Conservation (phyloP, 1,140 invertebrate genomes). For the Saxidomus purpurata region DNA sequence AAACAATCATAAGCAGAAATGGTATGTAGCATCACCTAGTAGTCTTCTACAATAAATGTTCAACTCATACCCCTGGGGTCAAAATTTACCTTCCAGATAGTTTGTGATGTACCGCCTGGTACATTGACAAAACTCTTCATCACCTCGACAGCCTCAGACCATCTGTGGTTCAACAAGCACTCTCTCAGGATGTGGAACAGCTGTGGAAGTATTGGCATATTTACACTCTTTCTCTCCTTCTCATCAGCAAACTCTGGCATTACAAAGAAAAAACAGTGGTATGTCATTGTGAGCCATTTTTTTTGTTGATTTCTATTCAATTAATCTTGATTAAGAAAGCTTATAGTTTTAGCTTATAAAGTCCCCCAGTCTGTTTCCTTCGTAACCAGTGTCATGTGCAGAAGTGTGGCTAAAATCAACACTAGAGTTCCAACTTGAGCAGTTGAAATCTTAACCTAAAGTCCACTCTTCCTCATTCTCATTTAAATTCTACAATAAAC, state of each 20-base stretch:
- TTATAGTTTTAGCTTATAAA: neutral
- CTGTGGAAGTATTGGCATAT: slow-evolving; percentile 22
- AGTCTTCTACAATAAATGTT: no score
- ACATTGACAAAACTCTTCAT: neutral
- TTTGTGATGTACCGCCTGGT: slow-evolving; percentile 8
- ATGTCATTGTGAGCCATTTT: neutral
- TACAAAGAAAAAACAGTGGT: no score
- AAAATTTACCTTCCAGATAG: slow-evolving; percentile 57
- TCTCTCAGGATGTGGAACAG: slow-evolving; percentile 4
- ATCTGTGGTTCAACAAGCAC: slow-evolving; percentile 26
- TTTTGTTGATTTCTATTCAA: neutral
- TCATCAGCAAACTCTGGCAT: slow-evolving; percentile 34
- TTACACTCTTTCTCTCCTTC: neutral
- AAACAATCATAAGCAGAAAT: no score
- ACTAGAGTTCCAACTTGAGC: no score
- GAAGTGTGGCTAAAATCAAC: no score
- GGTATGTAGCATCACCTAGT: no score
- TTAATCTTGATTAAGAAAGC: neutral
- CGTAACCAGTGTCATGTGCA: no score
- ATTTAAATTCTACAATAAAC: no score
- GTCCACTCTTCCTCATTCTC: no score
- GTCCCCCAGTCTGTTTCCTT: no score
- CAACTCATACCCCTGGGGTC: no score
- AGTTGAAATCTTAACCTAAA: no score
- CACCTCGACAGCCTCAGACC: slow-evolving; percentile 36